Conservation (phyloP, 2,797 vertebrate species). For the Pseudochirops corinnae region DNA sequence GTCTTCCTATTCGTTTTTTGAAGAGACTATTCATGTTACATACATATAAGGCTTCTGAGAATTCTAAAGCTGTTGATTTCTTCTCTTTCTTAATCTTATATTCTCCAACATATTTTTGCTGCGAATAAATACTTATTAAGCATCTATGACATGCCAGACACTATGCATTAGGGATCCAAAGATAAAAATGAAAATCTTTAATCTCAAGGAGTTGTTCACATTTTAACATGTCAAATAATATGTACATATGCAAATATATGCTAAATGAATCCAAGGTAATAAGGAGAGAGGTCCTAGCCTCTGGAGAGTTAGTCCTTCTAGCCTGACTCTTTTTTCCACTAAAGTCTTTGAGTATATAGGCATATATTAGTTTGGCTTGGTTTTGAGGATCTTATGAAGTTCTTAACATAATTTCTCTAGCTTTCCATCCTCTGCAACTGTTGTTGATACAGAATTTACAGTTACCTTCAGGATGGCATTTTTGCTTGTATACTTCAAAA, state of each 20-base stretch:
- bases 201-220: background rate
- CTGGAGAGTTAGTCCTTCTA: background rate
- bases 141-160: background rate
- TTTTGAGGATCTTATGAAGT: background rate
- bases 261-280: background rate
- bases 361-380: background rate
- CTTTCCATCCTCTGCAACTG: background rate
- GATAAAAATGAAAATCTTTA: background rate
- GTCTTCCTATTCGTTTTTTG: background rate
- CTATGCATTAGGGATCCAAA: background rate
- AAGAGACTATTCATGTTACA: background rate
- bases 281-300: background rate
- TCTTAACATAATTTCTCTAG: background rate
- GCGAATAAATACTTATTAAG: background rate
- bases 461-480: background rate
- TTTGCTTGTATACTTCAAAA: background rate
- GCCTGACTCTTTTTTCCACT: background rate
- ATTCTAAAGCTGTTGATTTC: background rate
- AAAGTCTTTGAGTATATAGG: background rate
- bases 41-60: background rate
- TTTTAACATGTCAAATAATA: background rate
- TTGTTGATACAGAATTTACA: background rate
- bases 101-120: background rate
- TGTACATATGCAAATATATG: background rate
- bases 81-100: background rate